Evolutionary conservation across 2,888 invertebrate species (phyloP).

Genomic region (Drosophila mimica): DNA sequence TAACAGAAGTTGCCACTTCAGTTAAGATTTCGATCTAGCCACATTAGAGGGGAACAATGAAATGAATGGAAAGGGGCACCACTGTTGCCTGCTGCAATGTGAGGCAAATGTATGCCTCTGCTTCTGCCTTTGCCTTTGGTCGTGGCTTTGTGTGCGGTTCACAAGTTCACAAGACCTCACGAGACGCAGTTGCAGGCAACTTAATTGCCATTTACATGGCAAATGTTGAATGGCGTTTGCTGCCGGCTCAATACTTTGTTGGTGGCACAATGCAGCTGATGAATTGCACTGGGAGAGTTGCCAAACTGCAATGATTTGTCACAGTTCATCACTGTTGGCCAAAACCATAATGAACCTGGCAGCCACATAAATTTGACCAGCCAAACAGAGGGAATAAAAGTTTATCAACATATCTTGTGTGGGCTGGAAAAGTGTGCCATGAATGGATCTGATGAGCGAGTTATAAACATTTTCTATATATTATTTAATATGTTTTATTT

Average conservation of each 20-base stretch:
- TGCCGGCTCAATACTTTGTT: conserved; percentile 67
- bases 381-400: conserved; percentile 3
- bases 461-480: not conserved
- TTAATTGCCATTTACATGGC: conserved; percentile 79
- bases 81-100: not conserved
- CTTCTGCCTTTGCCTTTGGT: conserved; percentile 5
- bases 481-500: conserved; percentile 7
- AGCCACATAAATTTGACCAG: conserved; percentile 31
- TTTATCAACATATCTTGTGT: conserved; percentile 64
- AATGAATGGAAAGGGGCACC: not conserved
- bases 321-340: conserved; percentile 52
- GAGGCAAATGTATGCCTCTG: conserved; percentile 6
- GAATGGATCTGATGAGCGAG: conserved; percentile 41
- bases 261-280: conserved; percentile 75
- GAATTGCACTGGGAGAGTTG: conserved; percentile 55
- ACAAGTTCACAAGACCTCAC: conserved; percentile 81
- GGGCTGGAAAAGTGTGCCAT: conserved; percentile 67
- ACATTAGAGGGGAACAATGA: not conserved
- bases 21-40: not conserved
- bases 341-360: conserved; percentile 28
- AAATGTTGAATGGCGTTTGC: conserved; percentile 56
- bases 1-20: not conserved
- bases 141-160: conserved; percentile 62
- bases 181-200: conserved; percentile 72
- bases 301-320: conserved; percentile 55